Evolutionary conservation across 2,888 invertebrate species (phyloP).

Genomic region (Heliconius erato): DNA sequence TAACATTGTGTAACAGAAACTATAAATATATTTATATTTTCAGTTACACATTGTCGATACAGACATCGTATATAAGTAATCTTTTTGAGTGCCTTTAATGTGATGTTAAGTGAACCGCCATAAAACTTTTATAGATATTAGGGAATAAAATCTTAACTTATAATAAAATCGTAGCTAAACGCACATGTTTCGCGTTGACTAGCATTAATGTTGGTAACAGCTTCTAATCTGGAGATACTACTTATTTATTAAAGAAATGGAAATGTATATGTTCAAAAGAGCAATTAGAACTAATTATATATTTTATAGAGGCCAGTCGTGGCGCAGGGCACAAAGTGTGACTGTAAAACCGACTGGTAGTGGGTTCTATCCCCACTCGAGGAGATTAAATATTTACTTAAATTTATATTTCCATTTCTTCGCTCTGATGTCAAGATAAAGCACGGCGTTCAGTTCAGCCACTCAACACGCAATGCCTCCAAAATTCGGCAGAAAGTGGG

Average conservation of each 20-base stretch:
- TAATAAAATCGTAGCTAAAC: slow-evolving; percentile 11
- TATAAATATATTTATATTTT: slow-evolving; percentile 1
- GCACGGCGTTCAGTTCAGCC: no score
- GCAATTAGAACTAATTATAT: no score
- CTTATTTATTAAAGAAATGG: background rate
- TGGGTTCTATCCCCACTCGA: no score
- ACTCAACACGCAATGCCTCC: no score
- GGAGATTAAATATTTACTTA: no score
- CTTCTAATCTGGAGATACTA: background rate
- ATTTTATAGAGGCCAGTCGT: no score
- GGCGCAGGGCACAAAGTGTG: no score
- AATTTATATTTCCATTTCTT: no score
- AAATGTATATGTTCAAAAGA: background rate
- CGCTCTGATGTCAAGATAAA: no score
- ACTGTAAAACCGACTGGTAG: no score
- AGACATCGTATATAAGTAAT: slow-evolving; percentile 46
- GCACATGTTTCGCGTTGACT: background rate
- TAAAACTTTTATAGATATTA: slow-evolving; percentile 47
- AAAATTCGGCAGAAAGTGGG: no score
- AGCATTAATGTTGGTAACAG: background rate
- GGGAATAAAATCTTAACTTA: slow-evolving; percentile 15
- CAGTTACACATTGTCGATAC: slow-evolving; percentile 24
- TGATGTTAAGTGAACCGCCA: slow-evolving; percentile 48
- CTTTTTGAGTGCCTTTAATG: slow-evolving; percentile 51
- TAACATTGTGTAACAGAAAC: no score